These are phyloP conservation scores for Danio aesculapii DNA, from an alignment of 2,797 vertebrate genomes.

Conservation along the genomic window DNA sequence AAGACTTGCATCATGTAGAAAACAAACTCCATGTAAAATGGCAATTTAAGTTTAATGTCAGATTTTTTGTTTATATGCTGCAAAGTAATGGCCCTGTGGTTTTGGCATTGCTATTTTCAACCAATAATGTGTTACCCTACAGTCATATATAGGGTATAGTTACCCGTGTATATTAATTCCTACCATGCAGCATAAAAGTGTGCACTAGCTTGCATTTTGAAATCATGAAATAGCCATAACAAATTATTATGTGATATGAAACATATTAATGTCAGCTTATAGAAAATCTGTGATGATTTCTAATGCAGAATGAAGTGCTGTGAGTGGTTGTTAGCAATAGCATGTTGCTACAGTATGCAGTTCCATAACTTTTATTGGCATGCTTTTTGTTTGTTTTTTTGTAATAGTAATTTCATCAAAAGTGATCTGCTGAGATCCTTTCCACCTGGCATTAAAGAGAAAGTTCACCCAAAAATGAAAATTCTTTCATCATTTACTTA, in stretches of 20 bases:
- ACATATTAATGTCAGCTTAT: not conserved
- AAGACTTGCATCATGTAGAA: too few relatives aligned
- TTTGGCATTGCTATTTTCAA: not conserved
- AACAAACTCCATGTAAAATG: too few relatives aligned
- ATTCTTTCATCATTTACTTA: too few relatives aligned
- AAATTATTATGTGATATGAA: not conserved
- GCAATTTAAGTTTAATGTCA: too few relatives aligned
- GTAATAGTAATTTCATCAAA: too few relatives aligned
- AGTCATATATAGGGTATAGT: not conserved
- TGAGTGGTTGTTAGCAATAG: not conserved
- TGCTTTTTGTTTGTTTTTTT: too few relatives aligned
- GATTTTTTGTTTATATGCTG: too few relatives aligned
- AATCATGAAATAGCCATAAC: not conserved
- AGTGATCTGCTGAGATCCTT: too few relatives aligned
- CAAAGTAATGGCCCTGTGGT: not conserved
- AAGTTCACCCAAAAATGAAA: too few relatives aligned
- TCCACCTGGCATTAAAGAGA: too few relatives aligned
- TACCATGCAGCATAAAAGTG: not conserved
- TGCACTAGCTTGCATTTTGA: not conserved
- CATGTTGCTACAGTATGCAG: not conserved
- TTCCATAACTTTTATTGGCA: too few relatives aligned
- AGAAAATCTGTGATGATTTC: not conserved
- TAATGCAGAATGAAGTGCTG: not conserved
- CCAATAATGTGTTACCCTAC: not conserved
- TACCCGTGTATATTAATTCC: too few relatives aligned